A percentile compares a stretch with the other conserved stretches of the same genome.
phyloP scores from a whole-genome alignment of 2,888 invertebrate species.

The Hoplodrina ambigua region DNA sequence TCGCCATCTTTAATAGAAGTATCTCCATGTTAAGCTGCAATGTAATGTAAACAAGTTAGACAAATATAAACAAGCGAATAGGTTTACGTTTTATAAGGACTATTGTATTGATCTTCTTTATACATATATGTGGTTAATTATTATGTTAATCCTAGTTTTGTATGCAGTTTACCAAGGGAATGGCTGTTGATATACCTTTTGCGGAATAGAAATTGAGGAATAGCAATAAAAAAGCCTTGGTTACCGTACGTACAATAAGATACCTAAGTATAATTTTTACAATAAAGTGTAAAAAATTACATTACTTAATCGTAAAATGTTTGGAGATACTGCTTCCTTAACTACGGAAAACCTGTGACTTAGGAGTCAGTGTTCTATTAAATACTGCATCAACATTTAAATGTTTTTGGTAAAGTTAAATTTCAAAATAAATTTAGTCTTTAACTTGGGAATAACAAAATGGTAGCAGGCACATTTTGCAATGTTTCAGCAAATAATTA shows the following conservation, averaged over 20 bases:
- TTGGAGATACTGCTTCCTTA: neutral
- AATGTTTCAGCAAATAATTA: neutral
- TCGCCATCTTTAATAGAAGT: slow-evolving; percentile 53
- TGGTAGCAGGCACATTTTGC: neutral
- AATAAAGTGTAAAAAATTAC: too few relatives aligned
- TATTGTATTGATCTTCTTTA: slow-evolving; percentile 9
- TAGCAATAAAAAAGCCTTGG: too few relatives aligned
- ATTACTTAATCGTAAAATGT: too few relatives aligned
- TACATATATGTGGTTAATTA: neutral
- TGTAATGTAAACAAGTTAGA: slow-evolving; percentile 54
- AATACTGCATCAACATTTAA: too few relatives aligned
- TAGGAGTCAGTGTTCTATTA: too few relatives aligned
- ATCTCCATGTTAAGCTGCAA: slow-evolving; percentile 60
- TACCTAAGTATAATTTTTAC: too few relatives aligned
- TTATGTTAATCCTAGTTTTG: slow-evolving; percentile 3
- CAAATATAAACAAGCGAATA: slow-evolving; percentile 44
- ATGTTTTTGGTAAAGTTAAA: too few relatives aligned
- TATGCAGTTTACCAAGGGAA: neutral
- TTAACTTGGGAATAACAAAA: neutral
- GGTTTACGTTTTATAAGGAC: slow-evolving; percentile 24
- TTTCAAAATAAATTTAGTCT: too few relatives aligned
- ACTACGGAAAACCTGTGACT: neutral
- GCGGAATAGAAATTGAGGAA: neutral
- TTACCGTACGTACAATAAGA: too few relatives aligned
- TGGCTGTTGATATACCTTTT: neutral